Evolutionary conservation across 2,797 vertebrate genomes (phyloP).

Genomic region (Cetoscarus ocellatus): DNA sequence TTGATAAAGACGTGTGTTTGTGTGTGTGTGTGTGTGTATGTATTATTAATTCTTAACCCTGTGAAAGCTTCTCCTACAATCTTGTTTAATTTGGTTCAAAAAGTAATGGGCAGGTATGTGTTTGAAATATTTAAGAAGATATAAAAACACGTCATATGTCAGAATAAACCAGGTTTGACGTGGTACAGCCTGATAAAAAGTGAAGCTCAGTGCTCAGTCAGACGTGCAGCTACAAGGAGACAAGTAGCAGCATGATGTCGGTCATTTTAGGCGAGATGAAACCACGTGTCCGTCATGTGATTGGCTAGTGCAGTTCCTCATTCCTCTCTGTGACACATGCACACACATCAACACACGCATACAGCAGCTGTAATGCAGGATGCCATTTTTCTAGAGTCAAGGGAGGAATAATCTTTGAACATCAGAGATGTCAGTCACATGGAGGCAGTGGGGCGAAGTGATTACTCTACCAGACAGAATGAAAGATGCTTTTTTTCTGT

Average conservation of each 20-base stretch:
- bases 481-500: conserved; percentile 28
- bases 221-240: conserved; percentile 19
- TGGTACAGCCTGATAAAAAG: neutral
- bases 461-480: conserved; percentile 41
- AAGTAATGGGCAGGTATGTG: too few species aligned
- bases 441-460: conserved; percentile 32
- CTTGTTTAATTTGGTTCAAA: too few species aligned
- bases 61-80: too few species aligned
- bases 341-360: conserved; percentile 3
- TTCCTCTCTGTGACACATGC: conserved; percentile 34
- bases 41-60: too few species aligned
- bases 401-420: conserved; percentile 45
- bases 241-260: conserved; percentile 28
- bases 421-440: conserved; percentile 44
- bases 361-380: conserved; percentile 41
- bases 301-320: conserved; percentile 21
- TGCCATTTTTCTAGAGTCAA: conserved; percentile 42
- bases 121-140: too few species aligned
- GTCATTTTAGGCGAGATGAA: conserved; percentile 18
- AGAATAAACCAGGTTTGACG: neutral
- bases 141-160: neutral
- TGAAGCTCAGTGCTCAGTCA: conserved; percentile 8
- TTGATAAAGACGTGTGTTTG: too few species aligned
- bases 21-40: too few species aligned
- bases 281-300: conserved; percentile 14